A percentile compares a stretch with the other conserved stretches of the same genome.
Evolutionary conservation across 2,113 vertebrate genomes (phyloP).

Genomic region (Podiceps cristatus): DNA sequence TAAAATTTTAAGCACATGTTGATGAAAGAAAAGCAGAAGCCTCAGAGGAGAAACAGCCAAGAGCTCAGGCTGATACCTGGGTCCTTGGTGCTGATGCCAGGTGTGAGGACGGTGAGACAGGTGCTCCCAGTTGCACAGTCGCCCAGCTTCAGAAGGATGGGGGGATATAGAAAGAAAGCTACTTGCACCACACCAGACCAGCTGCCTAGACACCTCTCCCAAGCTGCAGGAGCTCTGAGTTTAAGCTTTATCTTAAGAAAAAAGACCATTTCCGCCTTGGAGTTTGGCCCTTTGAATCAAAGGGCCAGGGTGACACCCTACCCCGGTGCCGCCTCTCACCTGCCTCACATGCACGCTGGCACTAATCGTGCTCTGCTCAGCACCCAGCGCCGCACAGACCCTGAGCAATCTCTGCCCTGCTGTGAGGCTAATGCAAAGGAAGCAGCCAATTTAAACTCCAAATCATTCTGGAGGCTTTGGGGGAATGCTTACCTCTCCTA

Average conservation of each 20-base stretch:
- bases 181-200: not conserved
- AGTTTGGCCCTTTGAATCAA: not conserved
- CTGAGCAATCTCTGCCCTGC: not conserved
- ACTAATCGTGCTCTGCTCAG: not conserved
- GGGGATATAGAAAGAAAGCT: not conserved
- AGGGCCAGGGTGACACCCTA: not conserved
- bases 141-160: not conserved
- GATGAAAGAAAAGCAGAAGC: not conserved
- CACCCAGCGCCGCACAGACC: fast-evolving
- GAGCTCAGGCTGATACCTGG: not conserved
- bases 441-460: not conserved
- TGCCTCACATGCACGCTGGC: not conserved
- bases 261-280: not conserved
- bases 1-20: not conserved
- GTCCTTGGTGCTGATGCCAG: not conserved
- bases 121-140: not conserved
- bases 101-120: not conserved
- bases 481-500: not conserved
- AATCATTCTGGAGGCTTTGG: not conserved
- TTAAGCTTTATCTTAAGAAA: not conserved
- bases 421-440: not conserved
- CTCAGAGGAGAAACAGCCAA: not conserved
- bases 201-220: not conserved
- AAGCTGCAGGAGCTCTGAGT: not conserved
- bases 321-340: not conserved